phyloP scores from a whole-genome alignment of 2,888 invertebrate species.

The Melinopterus prodromus region DNA sequence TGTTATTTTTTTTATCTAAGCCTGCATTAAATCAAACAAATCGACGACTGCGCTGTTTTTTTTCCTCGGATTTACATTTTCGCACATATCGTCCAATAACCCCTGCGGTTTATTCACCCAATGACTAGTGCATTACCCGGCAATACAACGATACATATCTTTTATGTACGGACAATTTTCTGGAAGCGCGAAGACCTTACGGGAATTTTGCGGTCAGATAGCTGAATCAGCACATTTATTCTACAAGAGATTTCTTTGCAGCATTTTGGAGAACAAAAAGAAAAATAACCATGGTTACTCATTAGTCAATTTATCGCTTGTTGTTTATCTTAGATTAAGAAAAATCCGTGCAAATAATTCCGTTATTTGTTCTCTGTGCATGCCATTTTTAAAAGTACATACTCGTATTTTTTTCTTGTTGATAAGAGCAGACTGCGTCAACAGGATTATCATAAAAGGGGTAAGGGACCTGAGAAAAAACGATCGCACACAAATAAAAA shows the following conservation, averaged over 20 bases:
- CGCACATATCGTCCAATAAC: conserved; percentile 29
- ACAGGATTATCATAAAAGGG: background rate
- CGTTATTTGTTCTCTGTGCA: background rate
- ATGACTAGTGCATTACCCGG: background rate
- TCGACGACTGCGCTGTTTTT: conserved; percentile 39
- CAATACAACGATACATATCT: background rate
- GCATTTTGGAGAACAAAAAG: background rate
- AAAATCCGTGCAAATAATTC: background rate
- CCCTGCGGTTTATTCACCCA: conserved; percentile 17
- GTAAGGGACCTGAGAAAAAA: conserved; percentile 4
- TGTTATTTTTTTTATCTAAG: conserved; percentile 28
- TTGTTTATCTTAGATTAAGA: background rate
- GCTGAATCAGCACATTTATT: background rate
- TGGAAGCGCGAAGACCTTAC: background rate
- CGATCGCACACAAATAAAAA: background rate
- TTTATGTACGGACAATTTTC: background rate
- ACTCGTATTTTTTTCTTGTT: background rate
- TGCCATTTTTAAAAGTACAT: background rate
- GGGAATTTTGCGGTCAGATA: background rate
- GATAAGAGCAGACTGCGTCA: background rate
- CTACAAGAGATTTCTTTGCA: background rate
- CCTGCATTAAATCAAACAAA: conserved; percentile 37
- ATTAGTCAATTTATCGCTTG: background rate
- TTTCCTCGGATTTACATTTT: conserved; percentile 41
- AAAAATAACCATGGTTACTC: background rate